Evolutionary conservation across 2,113 vertebrate species (phyloP).

Genomic region (Rhinichthys klamathensis): DNA sequence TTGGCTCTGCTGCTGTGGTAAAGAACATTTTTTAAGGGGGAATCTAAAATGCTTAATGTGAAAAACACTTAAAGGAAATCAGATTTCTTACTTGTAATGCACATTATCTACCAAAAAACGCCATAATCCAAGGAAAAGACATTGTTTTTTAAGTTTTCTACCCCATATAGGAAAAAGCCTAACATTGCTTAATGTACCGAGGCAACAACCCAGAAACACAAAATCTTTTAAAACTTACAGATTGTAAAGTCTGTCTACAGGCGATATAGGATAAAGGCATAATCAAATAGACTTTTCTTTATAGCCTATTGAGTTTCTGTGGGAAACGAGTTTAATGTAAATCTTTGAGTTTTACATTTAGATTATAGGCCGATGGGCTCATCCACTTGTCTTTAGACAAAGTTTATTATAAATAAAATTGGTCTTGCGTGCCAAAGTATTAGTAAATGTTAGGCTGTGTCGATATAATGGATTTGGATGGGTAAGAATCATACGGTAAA

Average conservation of each 20-base stretch:
- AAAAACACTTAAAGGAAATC: neutral
- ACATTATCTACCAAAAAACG: neutral
- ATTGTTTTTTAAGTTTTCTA: neutral
- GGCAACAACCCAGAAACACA: neutral
- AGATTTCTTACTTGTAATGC: neutral
- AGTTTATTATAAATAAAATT: constrained; percentile 1
- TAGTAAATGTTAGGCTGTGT: neutral
- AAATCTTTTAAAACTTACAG: neutral
- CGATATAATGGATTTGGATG: neutral
- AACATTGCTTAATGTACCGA: constrained; percentile 21
- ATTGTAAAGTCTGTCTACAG: constrained; percentile 22
- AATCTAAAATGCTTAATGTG: neutral
- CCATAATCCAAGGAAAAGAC: neutral
- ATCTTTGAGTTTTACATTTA: neutral
- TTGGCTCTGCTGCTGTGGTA: neutral
- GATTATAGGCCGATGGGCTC: neutral
- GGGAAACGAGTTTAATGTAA: neutral
- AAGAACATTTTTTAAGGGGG: neutral
- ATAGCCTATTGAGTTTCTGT: constrained; percentile 1
- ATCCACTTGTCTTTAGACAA: neutral
- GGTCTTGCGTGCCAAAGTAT: neutral
- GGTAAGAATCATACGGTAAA: neutral
- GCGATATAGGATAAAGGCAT: neutral
- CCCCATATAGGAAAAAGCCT: neutral
- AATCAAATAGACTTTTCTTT: neutral